These are phyloP conservation scores for Conus ventricosus DNA, from an alignment of 1,140 invertebrate genomes.

Conservation along the genomic window DNA sequence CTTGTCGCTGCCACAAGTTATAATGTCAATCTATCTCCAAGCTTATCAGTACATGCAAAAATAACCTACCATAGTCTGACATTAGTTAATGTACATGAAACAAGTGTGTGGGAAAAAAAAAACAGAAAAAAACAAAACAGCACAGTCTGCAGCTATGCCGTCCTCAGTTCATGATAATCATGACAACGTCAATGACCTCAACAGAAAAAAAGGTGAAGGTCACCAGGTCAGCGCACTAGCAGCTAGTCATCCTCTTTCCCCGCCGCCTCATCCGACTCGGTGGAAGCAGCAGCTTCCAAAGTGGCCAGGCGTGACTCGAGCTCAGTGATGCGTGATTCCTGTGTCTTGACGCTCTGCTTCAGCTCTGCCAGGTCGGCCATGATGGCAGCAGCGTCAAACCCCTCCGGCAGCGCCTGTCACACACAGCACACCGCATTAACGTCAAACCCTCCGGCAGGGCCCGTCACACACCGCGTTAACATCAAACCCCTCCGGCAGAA, in stretches of 20 bases:
- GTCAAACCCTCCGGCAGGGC: not conserved
- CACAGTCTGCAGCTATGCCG: not conserved
- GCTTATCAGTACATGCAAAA: no score
- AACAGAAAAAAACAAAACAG: not conserved
- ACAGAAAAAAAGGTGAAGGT: no score
- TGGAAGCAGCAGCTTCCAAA: conserved; percentile 25
- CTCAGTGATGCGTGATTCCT: conserved; percentile 46
- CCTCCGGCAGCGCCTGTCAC: conserved; percentile 5
- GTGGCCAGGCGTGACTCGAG: conserved; percentile 43
- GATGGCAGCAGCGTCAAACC: conserved; percentile 26
- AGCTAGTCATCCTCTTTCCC: conserved; percentile 28
- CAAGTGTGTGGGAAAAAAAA: not conserved
- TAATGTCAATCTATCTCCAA: no score
- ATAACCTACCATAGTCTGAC: no score
- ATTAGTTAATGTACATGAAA: no score
- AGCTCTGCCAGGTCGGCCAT: conserved; percentile 45
- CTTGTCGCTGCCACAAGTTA: no score
- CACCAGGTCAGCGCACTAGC: not conserved
- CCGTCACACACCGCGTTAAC: not conserved
- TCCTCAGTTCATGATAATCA: no score
- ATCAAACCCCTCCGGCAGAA: not conserved
- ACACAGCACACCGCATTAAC: not conserved
- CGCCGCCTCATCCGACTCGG: conserved; percentile 26
- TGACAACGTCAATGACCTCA: no score
- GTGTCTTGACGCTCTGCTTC: conserved; percentile 40